These are phyloP conservation scores for Myotis vivesi DNA, from an alignment of 2,797 vertebrate genomes.

Conservation along the genomic window DNA sequence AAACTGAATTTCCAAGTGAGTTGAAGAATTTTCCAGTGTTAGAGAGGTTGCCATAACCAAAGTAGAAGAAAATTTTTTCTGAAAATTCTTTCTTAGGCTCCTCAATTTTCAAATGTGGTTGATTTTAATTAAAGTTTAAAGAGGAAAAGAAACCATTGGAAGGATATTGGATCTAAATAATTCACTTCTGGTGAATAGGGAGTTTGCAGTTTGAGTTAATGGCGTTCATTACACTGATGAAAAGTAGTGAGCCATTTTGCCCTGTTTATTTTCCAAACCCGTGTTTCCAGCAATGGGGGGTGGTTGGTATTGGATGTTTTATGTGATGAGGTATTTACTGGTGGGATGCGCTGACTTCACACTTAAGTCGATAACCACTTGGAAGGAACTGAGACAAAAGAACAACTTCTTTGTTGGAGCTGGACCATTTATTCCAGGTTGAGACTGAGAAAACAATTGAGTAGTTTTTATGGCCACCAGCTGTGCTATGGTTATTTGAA, in stretches of 20 bases:
- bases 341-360: slow-evolving; percentile 57
- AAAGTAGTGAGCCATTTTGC: slow-evolving; percentile 67
- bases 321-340: slow-evolving; percentile 54
- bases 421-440: slow-evolving; percentile 63
- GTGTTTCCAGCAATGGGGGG: slow-evolving; percentile 51
- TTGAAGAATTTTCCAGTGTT: slow-evolving; percentile 10
- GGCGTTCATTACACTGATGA: slow-evolving; percentile 72
- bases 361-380: slow-evolving; percentile 60
- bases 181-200: slow-evolving; percentile 58
- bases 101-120: slow-evolving; percentile 60
- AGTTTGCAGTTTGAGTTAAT: slow-evolving; percentile 69
- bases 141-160: slow-evolving; percentile 63
- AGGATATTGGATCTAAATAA: slow-evolving; percentile 68
- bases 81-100: slow-evolving; percentile 33
- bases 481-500: slow-evolving; percentile 61
- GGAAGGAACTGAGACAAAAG: slow-evolving; percentile 55
- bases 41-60: background rate
- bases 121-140: slow-evolving; percentile 76
- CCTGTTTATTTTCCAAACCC: slow-evolving; percentile 70
- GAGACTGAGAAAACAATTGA: slow-evolving; percentile 64
- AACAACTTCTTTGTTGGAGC: slow-evolving; percentile 41
- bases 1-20: background rate
- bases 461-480: slow-evolving; percentile 70
- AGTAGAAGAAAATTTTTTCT: background rate
- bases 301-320: slow-evolving; percentile 62